Conservation (phyloP, 1,140 invertebrate genomes). For the Conus ventricosus region DNA sequence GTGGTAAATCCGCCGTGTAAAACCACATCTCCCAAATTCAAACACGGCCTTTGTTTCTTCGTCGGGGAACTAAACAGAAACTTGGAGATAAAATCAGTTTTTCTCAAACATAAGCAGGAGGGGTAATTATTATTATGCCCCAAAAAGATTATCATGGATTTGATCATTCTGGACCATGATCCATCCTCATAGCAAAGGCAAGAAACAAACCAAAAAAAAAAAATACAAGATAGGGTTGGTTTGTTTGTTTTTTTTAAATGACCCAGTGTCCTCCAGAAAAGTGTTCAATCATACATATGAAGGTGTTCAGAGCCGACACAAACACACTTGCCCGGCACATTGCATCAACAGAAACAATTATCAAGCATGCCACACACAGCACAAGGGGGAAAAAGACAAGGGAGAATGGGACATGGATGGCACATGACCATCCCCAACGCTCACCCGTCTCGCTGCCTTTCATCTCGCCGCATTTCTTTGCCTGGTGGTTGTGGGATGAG, state of each 20-base stretch:
- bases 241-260: not conserved
- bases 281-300: slow-evolving; percentile 37
- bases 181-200: not conserved
- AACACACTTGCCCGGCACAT: slow-evolving; percentile 13
- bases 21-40: slow-evolving; percentile 30
- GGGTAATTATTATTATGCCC: not conserved
- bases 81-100: slow-evolving; percentile 32
- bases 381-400: not conserved
- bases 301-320: slow-evolving; percentile 38
- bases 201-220: not conserved
- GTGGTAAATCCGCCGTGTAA: slow-evolving; percentile 23
- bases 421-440: not conserved
- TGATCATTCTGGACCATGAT: not conserved
- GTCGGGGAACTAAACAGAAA: slow-evolving; percentile 27
- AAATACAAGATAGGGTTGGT: not conserved
- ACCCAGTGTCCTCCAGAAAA: slow-evolving; percentile 34
- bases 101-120: slow-evolving; percentile 23
- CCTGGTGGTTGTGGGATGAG: slow-evolving; percentile 26
- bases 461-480: slow-evolving; percentile 25
- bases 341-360: not conserved
- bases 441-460: slow-evolving; percentile 20
- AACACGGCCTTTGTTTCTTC: slow-evolving; percentile 30
- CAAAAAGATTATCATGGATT: not conserved
- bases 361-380: slow-evolving; percentile 16
- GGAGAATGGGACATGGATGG: not conserved